Conservation (phyloP, 37 sponge, comb jelly and placozoan genomes). For the Crambe crambe region DNA sequence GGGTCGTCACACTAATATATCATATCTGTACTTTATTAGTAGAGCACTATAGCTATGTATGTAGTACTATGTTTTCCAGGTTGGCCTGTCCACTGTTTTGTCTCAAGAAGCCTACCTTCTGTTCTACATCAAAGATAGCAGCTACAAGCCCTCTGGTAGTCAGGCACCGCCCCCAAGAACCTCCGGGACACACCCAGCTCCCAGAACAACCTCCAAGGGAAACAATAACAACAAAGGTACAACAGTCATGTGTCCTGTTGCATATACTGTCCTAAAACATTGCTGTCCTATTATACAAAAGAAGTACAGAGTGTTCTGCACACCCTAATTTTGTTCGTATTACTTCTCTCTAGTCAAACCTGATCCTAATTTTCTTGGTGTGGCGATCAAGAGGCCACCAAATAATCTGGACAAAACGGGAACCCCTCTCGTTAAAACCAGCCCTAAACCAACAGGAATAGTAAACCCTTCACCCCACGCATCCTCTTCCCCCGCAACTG, state of each 20-base stretch:
- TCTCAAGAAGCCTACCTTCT: conserved; percentile 93
- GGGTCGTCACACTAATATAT: too few species aligned
- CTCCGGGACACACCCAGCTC: neutral
- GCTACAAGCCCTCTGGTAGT: conserved; percentile 2
- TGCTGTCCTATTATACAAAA: neutral
- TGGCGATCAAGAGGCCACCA: neutral
- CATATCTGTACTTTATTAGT: too few species aligned
- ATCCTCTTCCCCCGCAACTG: too few species aligned
- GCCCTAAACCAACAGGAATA: conserved; percentile 64
- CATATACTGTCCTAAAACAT: neutral
- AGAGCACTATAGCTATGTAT: too few species aligned
- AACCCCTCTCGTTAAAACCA: conserved; percentile 1
- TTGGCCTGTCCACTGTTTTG: conserved; percentile 71
- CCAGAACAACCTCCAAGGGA: neutral
- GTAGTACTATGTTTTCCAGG: conserved; percentile 36
- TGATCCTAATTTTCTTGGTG: conserved; percentile 38
- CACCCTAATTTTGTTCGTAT: too few species aligned
- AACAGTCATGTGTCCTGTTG: neutral
- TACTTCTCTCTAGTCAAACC: neutral
- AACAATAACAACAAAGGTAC: neutral
- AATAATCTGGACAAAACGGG: conserved; percentile 21
- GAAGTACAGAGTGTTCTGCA: neutral
- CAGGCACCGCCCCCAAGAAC: conserved; percentile 5
- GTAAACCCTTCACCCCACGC: conserved; percentile 62
- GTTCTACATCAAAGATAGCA: conserved; percentile 75